Percentiles rank a stretch among this genome's conserved stretches.
Conservation (phyloP, 1,140 invertebrate genomes). For the Rhizoglyphus robini region DNA sequence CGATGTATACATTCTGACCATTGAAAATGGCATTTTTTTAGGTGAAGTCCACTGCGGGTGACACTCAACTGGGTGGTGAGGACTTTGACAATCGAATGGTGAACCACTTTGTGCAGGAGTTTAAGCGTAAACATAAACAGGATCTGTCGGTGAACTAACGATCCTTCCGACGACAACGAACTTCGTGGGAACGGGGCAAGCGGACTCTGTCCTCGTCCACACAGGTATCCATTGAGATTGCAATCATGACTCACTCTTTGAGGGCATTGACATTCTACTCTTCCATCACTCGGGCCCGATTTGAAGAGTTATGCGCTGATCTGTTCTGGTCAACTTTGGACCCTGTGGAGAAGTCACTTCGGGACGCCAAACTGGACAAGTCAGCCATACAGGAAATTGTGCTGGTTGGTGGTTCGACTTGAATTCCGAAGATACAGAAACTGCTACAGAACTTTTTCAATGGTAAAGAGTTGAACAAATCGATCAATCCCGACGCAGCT, state of each 20-base stretch:
- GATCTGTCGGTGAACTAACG: conserved; percentile 86
- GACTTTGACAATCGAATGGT: no score
- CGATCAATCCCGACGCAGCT: no score
- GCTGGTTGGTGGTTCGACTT: conserved; percentile 89
- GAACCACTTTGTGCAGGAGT: no score
- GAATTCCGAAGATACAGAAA: conserved; percentile 95
- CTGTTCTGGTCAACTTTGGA: conserved; percentile 50
- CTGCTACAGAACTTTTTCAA: conserved; percentile 56
- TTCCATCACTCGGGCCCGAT: no score
- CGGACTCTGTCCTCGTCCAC: conserved; percentile 82
- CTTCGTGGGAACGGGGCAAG: conserved; percentile 96
- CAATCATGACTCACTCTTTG: conserved; percentile 84
- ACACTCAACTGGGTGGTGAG: conserved; percentile 96
- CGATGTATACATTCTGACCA: conserved; percentile 95
- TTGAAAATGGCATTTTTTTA: conserved; percentile 93
- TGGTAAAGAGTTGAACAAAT: no score
- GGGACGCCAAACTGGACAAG: conserved; percentile 35
- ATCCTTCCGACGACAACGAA: conserved; percentile 85
- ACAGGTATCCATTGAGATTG: conserved; percentile 75
- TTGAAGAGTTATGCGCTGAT: conserved; percentile 86
- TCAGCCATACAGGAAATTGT: conserved; percentile 80
- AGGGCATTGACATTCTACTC: conserved; percentile 86
- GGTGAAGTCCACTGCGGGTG: conserved; percentile 88
- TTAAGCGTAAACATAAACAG: conserved; percentile 96
- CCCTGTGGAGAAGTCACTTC: no score